Evolutionary conservation across 2,113 vertebrate genomes (phyloP).

Genomic region (Verasper variegatus): DNA sequence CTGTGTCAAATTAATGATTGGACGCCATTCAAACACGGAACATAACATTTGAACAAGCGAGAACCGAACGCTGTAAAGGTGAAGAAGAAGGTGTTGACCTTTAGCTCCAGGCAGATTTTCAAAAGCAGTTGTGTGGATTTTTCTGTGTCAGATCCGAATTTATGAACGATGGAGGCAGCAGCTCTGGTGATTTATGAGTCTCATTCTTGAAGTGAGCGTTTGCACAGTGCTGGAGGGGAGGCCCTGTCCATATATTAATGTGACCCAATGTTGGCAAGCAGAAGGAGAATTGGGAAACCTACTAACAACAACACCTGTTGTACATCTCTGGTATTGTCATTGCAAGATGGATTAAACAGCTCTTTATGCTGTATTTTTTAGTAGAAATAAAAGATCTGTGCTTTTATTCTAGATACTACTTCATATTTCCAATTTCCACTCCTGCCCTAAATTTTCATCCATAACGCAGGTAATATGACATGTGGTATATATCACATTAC

Average conservation of each 20-base stretch:
- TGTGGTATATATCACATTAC: neutral
- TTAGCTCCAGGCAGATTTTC: slow-evolving; percentile 19
- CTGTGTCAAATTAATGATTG: neutral
- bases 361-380: neutral
- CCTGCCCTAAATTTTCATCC: neutral
- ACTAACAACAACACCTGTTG: slow-evolving; percentile 46
- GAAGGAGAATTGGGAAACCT: slow-evolving; percentile 17
- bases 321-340: slow-evolving; percentile 20
- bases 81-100: neutral
- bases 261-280: slow-evolving; percentile 27
- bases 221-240: slow-evolving; percentile 13
- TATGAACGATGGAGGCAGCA: slow-evolving; percentile 43
- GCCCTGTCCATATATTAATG: slow-evolving; percentile 25
- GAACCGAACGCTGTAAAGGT: neutral
- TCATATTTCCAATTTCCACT: slow-evolving; percentile 11
- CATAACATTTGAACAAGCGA: neutral
- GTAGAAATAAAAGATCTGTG: too few species aligned
- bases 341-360: slow-evolving; percentile 1
- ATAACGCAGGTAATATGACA: slow-evolving; percentile 2
- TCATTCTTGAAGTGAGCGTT: slow-evolving; percentile 25
- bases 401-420: too few species aligned
- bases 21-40: slow-evolving; percentile 2
- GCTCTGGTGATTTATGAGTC: slow-evolving; percentile 34
- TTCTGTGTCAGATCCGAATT: slow-evolving; percentile 42
- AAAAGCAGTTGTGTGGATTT: slow-evolving; percentile 27